phyloP scores from a whole-genome alignment of 2,797 vertebrate genomes.

The Hipposideros larvatus region DNA sequence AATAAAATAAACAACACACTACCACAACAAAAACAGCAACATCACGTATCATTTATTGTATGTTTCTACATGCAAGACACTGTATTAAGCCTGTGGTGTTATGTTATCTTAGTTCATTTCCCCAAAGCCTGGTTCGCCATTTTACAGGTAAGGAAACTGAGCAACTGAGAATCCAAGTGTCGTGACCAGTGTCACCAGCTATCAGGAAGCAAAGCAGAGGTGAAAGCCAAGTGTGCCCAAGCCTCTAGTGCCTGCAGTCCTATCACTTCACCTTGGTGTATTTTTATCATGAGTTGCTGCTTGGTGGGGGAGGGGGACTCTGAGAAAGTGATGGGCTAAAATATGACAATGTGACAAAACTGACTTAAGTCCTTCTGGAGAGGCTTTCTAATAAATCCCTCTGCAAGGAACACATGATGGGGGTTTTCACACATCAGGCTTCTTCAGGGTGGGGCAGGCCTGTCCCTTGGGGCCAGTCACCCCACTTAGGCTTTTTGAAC shows the following conservation, averaged over 20 bases:
- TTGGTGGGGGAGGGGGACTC: background rate
- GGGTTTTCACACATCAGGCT: background rate
- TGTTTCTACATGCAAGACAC: background rate
- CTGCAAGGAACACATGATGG: background rate
- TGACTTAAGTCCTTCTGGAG: background rate
- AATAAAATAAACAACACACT: background rate
- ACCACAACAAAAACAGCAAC: background rate
- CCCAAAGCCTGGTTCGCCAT: background rate
- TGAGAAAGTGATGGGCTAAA: background rate
- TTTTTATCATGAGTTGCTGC: background rate
- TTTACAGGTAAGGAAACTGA: background rate
- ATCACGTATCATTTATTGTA: background rate
- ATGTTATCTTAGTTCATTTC: background rate
- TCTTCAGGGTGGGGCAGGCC: background rate
- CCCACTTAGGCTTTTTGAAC: background rate
- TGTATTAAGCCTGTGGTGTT: background rate
- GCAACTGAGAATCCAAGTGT: background rate
- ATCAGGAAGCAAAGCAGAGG: accelerated
- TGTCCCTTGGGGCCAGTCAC: accelerated
- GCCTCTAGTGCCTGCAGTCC: too few relatives aligned
- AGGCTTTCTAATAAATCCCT: background rate
- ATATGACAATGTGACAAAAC: background rate
- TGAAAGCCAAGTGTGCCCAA: background rate
- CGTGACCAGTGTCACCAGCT: accelerated
- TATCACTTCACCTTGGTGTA: background rate